Base-by-base conservation (phyloP, 2,888 invertebrate species). In the Anthrax anthrax region DNA sequence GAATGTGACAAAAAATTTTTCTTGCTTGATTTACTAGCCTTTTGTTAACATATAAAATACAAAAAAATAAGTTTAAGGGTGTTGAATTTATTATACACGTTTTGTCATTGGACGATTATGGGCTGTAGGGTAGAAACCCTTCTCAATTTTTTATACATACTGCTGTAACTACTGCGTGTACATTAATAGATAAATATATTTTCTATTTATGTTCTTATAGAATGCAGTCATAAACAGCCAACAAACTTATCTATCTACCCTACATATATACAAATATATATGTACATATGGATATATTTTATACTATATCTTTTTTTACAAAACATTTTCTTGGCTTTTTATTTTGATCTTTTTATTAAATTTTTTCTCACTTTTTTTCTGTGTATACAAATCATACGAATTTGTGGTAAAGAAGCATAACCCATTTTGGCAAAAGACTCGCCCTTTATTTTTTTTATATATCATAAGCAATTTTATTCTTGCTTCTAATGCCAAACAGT, bases 1-100 rank as follows among this genome's bases (percentile, higher is more conserved):
- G 46, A 29, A 42, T 41, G 46, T 46, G 46, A 46, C 46, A 46
- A 46, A 45, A n/a, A 46, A 46, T 46, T 29, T 40, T 40, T 45
- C 40, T 40, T 36, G 41, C 40, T 46, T 46, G 46, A 46, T 46
- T 46, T 46, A 40, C 42, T 18, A 36, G 41, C 23, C 41, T 37
- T 40, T 42, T 42, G 42, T 46, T 46, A 46, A 46, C 37, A 29
- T 8, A n/a, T n/a, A 27, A n/a, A 39, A 9, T 23, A 6, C 34
- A n/a, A 34, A 34, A 18, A 27, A 27, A 8, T 8, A 27, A 27
- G 23, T 27, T 27, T n/a, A 32, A 32, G 29, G 29, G 29, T 32
- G 29, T 32, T 32, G 6, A 32, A 32, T 32, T 32, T 32, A 32
- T 32, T 32, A 12, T 32, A 32, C 29, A 32, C 12, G 29, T 9